Evolutionary conservation across 2,888 invertebrate genomes (phyloP).

Genomic region (Trissolcus brochymenae): DNA sequence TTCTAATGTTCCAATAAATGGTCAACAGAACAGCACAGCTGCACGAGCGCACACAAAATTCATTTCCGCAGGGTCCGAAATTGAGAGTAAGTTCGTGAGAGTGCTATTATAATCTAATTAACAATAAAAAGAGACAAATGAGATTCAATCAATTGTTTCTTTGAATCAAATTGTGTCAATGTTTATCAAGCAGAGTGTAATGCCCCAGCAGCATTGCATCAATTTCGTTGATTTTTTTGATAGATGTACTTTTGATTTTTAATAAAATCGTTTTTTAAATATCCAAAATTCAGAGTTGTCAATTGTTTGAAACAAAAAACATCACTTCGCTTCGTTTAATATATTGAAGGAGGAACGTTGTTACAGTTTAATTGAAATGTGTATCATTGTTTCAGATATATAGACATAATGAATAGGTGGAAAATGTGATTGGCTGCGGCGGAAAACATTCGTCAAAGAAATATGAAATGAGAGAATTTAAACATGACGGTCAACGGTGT

Average conservation of each 20-base stretch:
- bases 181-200: too few species aligned
- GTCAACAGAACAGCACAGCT: slow-evolving; percentile 72
- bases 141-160: too few species aligned
- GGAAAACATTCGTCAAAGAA: slow-evolving; percentile 41
- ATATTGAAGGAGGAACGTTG: not conserved
- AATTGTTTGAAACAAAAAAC: too few species aligned
- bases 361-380: not conserved
- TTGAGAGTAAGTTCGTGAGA: slow-evolving; percentile 69
- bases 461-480: slow-evolving; percentile 60
- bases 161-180: too few species aligned
- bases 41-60: slow-evolving; percentile 75
- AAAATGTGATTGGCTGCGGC: slow-evolving; percentile 29
- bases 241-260: too few species aligned
- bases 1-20: slow-evolving; percentile 69
- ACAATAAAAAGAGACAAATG: too few species aligned
- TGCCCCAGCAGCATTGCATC: too few species aligned
- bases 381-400: slow-evolving; percentile 65
- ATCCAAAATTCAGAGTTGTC: too few species aligned
- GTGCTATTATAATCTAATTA: not conserved
- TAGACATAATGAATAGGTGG: slow-evolving; percentile 61
- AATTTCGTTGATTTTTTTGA: too few species aligned
- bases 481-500: slow-evolving; percentile 62
- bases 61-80: slow-evolving; percentile 74
- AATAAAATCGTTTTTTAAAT: too few species aligned
- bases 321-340: not conserved